Evolutionary conservation across 2,113 vertebrate genomes (phyloP).

Genomic region (Lagenorhynchus albirostris): DNA sequence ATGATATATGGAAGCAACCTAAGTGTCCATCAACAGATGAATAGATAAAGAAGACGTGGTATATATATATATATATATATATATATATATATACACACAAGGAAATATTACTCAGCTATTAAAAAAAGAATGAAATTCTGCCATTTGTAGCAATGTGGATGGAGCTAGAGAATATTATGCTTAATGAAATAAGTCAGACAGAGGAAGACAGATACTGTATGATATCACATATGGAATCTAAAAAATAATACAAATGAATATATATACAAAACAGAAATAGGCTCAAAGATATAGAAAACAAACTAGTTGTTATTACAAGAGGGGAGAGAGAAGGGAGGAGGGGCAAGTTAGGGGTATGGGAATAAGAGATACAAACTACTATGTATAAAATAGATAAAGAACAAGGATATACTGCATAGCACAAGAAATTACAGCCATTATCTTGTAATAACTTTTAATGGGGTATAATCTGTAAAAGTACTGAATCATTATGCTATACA

Average conservation of each 20-base stretch:
- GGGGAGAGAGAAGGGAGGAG: no score
- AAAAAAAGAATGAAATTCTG: neutral
- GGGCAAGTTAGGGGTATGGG: no score
- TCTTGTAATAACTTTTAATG: neutral
- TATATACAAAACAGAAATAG: neutral
- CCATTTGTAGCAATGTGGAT: neutral
- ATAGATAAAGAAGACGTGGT: neutral
- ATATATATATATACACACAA: no score
- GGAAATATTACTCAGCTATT: neutral
- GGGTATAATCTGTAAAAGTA: neutral
- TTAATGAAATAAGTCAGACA: neutral
- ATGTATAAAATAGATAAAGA: neutral
- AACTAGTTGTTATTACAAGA: no score
- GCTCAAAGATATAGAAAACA: neutral
- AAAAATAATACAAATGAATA: neutral
- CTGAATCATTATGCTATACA: neutral
- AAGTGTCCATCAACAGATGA: neutral
- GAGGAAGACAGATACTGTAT: neutral
- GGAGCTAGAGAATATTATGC: neutral
- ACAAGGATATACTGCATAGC: neutral
- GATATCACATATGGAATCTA: neutral
- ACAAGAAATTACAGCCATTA: neutral
- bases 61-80: neutral
- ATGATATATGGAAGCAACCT: neutral
- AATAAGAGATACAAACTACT: neutral